Conservation (phyloP, 2,113 vertebrate genomes). For the Vulpes lagopus region DNA sequence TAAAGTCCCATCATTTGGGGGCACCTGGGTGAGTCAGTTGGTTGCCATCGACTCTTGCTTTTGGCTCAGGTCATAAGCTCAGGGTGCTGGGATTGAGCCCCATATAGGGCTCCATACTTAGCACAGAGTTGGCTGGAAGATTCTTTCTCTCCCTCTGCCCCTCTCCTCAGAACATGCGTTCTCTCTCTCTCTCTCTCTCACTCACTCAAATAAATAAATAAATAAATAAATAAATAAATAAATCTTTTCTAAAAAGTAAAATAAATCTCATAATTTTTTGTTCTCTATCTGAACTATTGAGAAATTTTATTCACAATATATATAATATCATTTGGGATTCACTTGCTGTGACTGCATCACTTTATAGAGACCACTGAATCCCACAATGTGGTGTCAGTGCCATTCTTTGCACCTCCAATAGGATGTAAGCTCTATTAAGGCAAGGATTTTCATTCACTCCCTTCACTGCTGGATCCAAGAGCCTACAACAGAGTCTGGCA, state of each 20-base stretch:
- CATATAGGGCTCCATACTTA: fast-evolving
- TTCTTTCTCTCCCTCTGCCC: background rate
- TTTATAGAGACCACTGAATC: background rate
- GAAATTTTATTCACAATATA: background rate
- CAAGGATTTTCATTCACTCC: background rate
- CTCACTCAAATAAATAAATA: background rate
- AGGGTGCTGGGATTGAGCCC: background rate
- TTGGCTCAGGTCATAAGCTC: background rate
- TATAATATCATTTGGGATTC: background rate
- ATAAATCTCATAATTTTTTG: background rate
- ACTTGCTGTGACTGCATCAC: background rate
- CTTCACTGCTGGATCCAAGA: background rate
- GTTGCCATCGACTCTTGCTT: background rate
- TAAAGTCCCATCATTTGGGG: background rate
- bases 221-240: background rate
- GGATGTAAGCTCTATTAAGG: background rate
- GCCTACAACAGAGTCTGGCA: background rate
- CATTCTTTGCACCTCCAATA: background rate
- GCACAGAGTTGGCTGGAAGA: too few species aligned
- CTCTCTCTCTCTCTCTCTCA: background rate
- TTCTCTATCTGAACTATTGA: background rate
- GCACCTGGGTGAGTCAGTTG: background rate
- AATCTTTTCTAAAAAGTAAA: background rate
- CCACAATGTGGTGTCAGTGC: background rate
- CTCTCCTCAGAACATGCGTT: fast-evolving